Evolutionary conservation across 2,113 vertebrate species (phyloP).

Genomic region (Salminus brasiliensis): DNA sequence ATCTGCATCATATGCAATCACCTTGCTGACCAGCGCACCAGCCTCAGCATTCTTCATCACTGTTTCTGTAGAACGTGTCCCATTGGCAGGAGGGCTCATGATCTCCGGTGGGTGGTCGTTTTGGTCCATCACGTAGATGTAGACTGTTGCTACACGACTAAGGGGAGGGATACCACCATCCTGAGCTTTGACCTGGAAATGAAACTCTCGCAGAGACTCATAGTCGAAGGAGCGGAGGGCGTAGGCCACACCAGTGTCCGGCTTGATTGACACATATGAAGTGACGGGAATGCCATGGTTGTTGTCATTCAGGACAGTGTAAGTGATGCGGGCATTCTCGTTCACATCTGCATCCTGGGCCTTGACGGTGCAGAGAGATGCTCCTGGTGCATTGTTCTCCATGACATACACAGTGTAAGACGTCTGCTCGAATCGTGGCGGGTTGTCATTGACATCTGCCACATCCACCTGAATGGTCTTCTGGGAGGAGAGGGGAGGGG

Average conservation of each 20-base stretch:
- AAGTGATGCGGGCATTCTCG: conserved; percentile 91
- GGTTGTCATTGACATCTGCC: conserved; percentile 94
- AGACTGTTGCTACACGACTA: conserved; percentile 89
- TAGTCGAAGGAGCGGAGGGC: conserved; percentile 95
- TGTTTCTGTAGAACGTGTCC: conserved; percentile 86
- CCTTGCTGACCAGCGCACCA: conserved; percentile 93
- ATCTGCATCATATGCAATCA: conserved; percentile 95
- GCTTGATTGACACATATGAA: conserved; percentile 92
- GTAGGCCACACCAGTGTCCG: conserved; percentile 87
- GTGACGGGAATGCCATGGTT: conserved; percentile 91
- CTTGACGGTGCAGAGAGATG: conserved; percentile 87
- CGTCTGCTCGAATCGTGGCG: conserved; percentile 87
- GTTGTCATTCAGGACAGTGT: conserved; percentile 89
- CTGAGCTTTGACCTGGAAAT: conserved; percentile 91
- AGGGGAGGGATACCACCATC: conserved; percentile 89
- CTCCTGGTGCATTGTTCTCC: conserved; percentile 90
- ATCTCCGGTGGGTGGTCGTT: conserved; percentile 94
- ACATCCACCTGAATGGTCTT: conserved; percentile 89
- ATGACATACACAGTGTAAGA: conserved; percentile 89
- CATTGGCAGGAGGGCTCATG: conserved; percentile 87
- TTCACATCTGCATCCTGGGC: conserved; percentile 89
- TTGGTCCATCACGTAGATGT: conserved; percentile 89
- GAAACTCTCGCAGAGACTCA: conserved; percentile 92
- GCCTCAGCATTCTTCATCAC: conserved; percentile 86
- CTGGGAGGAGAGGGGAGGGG: conserved; percentile 88